phyloP scores from a whole-genome alignment of 2,113 vertebrate species.

The Bujurquina vittata region DNA sequence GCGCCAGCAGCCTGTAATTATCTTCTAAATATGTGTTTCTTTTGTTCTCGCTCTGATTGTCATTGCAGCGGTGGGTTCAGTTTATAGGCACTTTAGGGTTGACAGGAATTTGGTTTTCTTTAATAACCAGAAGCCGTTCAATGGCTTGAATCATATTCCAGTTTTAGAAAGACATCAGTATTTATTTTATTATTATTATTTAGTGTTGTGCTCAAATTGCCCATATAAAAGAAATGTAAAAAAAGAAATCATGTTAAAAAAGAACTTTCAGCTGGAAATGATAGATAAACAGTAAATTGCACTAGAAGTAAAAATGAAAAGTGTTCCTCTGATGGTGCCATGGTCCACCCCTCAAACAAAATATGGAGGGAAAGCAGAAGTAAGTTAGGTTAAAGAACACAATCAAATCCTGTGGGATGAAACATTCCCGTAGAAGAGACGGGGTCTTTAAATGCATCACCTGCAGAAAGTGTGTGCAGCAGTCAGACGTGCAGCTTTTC shows the following conservation, averaged over 20 bases:
- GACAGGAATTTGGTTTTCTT: neutral
- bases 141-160: neutral
- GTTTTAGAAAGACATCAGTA: no score
- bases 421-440: accelerated
- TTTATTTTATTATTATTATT: no score
- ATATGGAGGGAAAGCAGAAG: neutral
- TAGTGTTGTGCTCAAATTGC: accelerated
- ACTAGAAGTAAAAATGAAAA: neutral
- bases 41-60: neutral
- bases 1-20: neutral
- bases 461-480: neutral
- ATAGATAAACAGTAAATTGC: neutral
- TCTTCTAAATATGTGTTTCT: neutral
- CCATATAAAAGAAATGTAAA: neutral
- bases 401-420: no score
- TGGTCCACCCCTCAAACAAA: accelerated
- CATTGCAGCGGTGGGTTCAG: neutral
- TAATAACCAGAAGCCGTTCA: neutral
- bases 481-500: neutral
- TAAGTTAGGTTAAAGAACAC: no score
- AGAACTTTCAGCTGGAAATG: accelerated
- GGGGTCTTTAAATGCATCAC: neutral
- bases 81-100: neutral
- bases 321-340: accelerated
- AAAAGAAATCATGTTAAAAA: neutral